Percentiles rank a stretch among this genome's conserved stretches.
Evolutionary conservation across 1,140 invertebrate genomes (phyloP).

Genomic region (Polypedilum vanderplanki): DNA sequence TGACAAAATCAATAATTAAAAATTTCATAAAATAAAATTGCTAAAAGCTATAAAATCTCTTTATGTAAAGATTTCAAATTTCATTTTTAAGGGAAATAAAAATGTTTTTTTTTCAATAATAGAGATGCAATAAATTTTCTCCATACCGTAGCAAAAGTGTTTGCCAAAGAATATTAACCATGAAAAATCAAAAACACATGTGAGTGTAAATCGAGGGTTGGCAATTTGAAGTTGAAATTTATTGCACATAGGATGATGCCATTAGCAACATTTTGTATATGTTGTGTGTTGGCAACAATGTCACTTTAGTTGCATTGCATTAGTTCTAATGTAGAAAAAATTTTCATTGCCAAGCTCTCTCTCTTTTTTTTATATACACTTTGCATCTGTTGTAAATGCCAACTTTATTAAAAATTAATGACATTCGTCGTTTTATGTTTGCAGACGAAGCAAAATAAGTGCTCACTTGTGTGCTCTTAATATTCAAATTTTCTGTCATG

Average conservation of each 20-base stretch:
- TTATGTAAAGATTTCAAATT: no score
- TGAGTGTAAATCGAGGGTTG: background rate
- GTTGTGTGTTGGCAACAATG: no score
- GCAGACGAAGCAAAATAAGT: background rate
- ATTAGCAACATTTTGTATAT: background rate
- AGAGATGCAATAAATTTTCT: background rate
- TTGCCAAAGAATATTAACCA: conserved; percentile 13
- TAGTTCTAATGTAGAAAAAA: conserved; percentile 6
- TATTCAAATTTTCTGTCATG: background rate
- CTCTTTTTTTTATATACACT: background rate
- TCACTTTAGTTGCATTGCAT: background rate
- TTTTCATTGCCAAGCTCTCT: background rate
- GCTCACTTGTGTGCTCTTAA: conserved; percentile 4
- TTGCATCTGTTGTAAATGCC: background rate
- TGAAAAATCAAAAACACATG: background rate
- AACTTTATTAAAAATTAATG: conserved; percentile 20
- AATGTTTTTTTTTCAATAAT: no score
- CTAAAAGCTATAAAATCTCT: no score
- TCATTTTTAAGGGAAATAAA: no score
- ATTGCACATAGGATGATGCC: background rate
- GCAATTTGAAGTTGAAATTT: background rate
- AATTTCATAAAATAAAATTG: no score
- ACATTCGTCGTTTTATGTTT: background rate
- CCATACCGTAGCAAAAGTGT: background rate
- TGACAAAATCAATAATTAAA: no score